Base-by-base conservation (phyloP, 2,797 vertebrate genomes). In the Iguana delicatissima region DNA sequence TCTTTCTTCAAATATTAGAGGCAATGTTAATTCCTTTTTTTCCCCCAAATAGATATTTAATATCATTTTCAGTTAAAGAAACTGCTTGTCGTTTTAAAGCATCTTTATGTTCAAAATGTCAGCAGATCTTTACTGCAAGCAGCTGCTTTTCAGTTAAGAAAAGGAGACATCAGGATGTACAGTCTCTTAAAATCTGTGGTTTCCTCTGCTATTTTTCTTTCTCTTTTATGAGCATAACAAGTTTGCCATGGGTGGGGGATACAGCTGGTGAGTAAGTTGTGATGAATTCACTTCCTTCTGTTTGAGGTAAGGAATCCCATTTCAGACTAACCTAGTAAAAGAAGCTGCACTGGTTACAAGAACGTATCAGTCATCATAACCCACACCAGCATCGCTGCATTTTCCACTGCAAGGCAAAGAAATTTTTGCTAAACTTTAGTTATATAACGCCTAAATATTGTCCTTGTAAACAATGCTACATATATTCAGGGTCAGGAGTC, bases 171-270 rank as follows among this genome's bases (percentile, higher is more conserved):
- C 0, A 1, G 38, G 46, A 89, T 57, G 80, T 89, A 69, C 72
- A 87, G 35, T 81, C 12, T 90, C 81, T 89, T 88, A 1, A 92
- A 92, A 76, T 16, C 80, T 91, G 79, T 4, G 76, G 80, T 87
- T 89, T 74, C 84, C 83, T 80, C 87, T 89, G 69, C 80, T 90
- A 80, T 7, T 94, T 84, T 50, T 32, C 74, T 90, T 86, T 52
- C 50, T 89, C 67, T 85, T 94, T 92, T 84, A 94, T 1, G 0
- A 91, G 77, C 64, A 86, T 9, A 86, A 88, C 74, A 89, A 64
- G 7, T 20, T 62, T 86, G 16, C 85, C 7, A 64, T 16, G 32
- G 67, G 26, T 73, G 59, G 35, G 42, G 64, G 77, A 2, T 82
- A 74, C 0, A 88, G 32, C 7, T 0, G 0, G 86, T 81, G 80